Evolutionary conservation across 2,113 vertebrate species (phyloP), one percentile per base, ranked within the genome.

Genomic region (Jacana jacana): DNA sequence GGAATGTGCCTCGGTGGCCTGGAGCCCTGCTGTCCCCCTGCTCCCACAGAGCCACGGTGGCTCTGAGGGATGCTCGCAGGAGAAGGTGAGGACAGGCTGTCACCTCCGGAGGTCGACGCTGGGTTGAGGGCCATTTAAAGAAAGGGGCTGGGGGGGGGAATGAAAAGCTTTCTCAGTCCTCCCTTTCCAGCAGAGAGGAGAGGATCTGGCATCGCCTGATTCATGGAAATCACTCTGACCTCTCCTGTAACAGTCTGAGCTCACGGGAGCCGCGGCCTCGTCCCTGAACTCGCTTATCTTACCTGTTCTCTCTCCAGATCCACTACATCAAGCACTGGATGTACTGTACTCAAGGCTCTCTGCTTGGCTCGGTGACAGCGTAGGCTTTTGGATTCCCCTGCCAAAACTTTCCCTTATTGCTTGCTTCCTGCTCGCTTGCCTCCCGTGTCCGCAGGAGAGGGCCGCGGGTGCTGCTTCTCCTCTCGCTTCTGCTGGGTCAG

Each of bases 221-320:
- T 93, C 85, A 51, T 35, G 80, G 63, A 79, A 95, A 92, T 79
- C 66, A 9, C 71, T 91, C 70, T 70, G 89, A 91, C 64, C 83
- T 77, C 86, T 95, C n/a, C 8, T 49, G 37, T n/a, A 75, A 86
- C 57, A 78, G 46, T 9, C 73, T 95, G 77, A 40, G 79, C 76
- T 93, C 31, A 6, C 6, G 33, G 93, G 75, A 66, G 72, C 40
- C 31, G 5, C 64, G 83, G 61, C 89, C 91, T 96, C 87, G 25
- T 93, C 81, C 82, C 73, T 86, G 77, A 91, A 87, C 86, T 90
- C 75, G 0, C 39, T 73, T 86, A 86, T 91, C 97, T 89, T 25
- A 83, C 87, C 81, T 72, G 51, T 81, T 86, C 89, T 88, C 77
- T 91, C 93, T 96, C 37, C 51, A 90, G 64, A 33, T 27, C 48